Conservation (phyloP, 2,113 vertebrate genomes). For the Regulus satrapa region DNA sequence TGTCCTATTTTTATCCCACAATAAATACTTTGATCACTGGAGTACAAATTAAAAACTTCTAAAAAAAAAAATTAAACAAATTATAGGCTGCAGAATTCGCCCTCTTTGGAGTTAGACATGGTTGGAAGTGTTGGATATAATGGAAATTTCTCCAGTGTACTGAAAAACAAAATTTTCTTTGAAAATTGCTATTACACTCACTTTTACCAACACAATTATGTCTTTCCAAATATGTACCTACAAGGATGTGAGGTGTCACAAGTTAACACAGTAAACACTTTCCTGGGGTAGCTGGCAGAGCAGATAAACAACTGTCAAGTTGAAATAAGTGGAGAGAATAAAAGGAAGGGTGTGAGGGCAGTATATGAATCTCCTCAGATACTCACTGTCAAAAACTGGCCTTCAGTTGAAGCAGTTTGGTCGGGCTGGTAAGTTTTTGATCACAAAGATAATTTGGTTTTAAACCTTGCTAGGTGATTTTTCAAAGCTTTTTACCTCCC, state of each 20-base stretch:
- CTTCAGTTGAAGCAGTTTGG: neutral
- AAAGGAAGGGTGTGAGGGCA: neutral
- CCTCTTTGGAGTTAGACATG: neutral
- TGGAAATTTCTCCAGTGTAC: neutral
- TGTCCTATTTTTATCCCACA: neutral
- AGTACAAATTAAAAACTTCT: neutral
- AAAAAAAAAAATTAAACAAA: neutral
- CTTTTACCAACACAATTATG: neutral
- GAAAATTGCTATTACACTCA: neutral
- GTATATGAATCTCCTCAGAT: neutral
- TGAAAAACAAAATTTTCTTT: neutral
- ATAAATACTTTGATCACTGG: neutral
- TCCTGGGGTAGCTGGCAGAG: neutral
- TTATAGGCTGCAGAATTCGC: neutral
- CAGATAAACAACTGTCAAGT: neutral
- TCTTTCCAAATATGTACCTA: neutral
- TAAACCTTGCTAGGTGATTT: constrained; percentile 18
- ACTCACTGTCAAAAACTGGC: neutral
- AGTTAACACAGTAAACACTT: neutral
- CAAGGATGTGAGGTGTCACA: neutral
- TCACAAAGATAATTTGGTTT: neutral
- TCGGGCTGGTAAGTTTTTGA: neutral
- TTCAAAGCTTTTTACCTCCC: constrained; percentile 29
- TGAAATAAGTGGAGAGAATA: neutral
- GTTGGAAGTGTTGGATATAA: neutral